Base-by-base conservation (phyloP, 2,888 invertebrate genomes). In the Eupsilia transversa region DNA sequence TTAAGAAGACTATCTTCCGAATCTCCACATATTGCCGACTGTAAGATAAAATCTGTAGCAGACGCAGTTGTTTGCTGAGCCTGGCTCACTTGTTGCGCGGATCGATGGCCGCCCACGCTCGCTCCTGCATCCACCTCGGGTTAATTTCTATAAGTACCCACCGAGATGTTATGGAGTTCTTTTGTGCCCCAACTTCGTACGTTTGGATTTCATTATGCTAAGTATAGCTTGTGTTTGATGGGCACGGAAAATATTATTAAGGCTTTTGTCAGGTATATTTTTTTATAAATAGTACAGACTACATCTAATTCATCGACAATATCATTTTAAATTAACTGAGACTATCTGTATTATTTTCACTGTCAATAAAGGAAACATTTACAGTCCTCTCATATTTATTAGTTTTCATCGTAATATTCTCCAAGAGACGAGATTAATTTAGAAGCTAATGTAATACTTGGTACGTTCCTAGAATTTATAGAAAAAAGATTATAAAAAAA, bases 31-130 rank as follows among this genome's bases (percentile, higher is more conserved):
- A 60, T 66, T 66, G 38, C 65, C 33, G 64, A 38, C 49, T 61
- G 71, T 77, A 60, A 77, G 66, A 77, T 80, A 81, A n/a, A n/a
- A 87, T 85, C 68, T 78, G 70, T 79, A 71, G 65, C 72, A 80
- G 79, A 72, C 79, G 82, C 76, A 82, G 86, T 77, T 77, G 86
- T 77, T 78, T 83, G 79, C 77, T 72, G 67, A 81, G 77, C 75
- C 72, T 70, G 49, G 80, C 72, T 89, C 89, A 94, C 94, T 93
- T 93, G 94, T 93, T 94, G 94, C 93, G 89, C 86, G 74, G 85
- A 92, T 93, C 93, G 92, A 93, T 93, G 89, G 85, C 72, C 79
- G 72, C 89, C 89, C 87, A 87, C 91, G 86, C 88, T 87, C 90
- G 85, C 88, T 91, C 89, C 87, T 90, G 89, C 91, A 91, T 89